These are phyloP conservation scores for Masticophis lateralis DNA, from an alignment of 2,797 vertebrate genomes.

Conservation along the genomic window DNA sequence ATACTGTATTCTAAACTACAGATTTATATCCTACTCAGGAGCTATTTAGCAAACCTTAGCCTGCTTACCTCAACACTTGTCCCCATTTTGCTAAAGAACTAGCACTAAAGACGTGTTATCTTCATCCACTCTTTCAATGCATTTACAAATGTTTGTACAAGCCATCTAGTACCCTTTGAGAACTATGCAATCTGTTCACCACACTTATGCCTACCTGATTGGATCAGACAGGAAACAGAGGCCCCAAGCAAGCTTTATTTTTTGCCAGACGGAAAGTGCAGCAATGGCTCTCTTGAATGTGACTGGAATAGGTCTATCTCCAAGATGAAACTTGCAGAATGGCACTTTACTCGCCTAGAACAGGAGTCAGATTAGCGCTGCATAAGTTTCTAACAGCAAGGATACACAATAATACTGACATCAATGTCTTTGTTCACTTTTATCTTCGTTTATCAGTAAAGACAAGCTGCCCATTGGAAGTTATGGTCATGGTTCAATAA, in stretches of 20 bases:
- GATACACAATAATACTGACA: not conserved
- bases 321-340: slow-evolving; percentile 98
- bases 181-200: not conserved
- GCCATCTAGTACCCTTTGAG: not conserved
- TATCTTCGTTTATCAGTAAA: slow-evolving; percentile 6
- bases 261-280: slow-evolving; percentile 97
- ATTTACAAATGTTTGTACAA: not conserved
- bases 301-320: slow-evolving; percentile 94
- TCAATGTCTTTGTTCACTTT: not conserved
- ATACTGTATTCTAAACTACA: not conserved
- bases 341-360: slow-evolving; percentile 91
- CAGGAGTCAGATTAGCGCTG: not conserved
- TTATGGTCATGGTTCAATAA: not conserved
- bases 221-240: slow-evolving; percentile 97
- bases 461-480: not conserved
- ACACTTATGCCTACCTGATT: slow-evolving; percentile 83
- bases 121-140: not conserved
- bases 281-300: slow-evolving; percentile 98
- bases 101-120: not conserved
- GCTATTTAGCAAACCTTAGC: not conserved
- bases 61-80: not conserved
- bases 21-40: not conserved
- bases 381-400: not conserved
- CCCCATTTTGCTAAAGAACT: not conserved
- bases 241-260: slow-evolving; percentile 94